Base-by-base conservation (phyloP, 2,113 vertebrate genomes). In the Daboia siamensis region DNA sequence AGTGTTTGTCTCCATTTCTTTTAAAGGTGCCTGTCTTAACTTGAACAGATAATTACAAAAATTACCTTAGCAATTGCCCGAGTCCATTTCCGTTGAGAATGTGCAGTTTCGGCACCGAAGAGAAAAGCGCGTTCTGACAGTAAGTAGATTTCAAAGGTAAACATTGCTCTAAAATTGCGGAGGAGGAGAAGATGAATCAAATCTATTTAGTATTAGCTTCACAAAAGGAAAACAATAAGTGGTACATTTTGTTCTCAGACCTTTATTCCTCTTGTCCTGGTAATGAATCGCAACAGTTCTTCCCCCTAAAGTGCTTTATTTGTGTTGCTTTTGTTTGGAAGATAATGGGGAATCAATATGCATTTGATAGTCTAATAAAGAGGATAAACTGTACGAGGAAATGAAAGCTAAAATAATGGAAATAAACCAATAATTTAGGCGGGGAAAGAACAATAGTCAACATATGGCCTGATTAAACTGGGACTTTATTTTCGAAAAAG, bases 141-240 rank as follows among this genome's bases (percentile, higher is more conserved):
- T 96, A 99, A 97, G 97, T 98, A 99, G 94, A 99, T 97, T 97
- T 99, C 99, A 97, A 98, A 98, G 44, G 98, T 98, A 96, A 98
- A 99, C 97, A 99, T 96, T 46, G 98, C 97, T 98, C 99, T 99
- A 97, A 59, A 96, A 94, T 48, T 97, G 91, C 24, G 7, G 94
- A 90, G 26, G 94, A 90, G 26, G 96, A 3, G 15, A 94, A 95
- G 95, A 95, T 93, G 59, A 93, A 90, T 26, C 95, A 33, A 33
- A 52, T 44, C 94, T 26, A 9, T 61, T 26, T 94, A 91, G 64
- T 48, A 90, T 92, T 93, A 94, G 85, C 21, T 92, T 92, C 94
- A 59, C 52, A 15, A 94, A 95, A 86, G 92, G 56, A 5, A 96
- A 92, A 33, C 20, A 94, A 20, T 13, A 54, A 17, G 0, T 3